Evolutionary conservation across 2,797 vertebrate species (phyloP), one percentile per base, ranked within the genome.

Genomic region (Neopelma chrysocephalum): DNA sequence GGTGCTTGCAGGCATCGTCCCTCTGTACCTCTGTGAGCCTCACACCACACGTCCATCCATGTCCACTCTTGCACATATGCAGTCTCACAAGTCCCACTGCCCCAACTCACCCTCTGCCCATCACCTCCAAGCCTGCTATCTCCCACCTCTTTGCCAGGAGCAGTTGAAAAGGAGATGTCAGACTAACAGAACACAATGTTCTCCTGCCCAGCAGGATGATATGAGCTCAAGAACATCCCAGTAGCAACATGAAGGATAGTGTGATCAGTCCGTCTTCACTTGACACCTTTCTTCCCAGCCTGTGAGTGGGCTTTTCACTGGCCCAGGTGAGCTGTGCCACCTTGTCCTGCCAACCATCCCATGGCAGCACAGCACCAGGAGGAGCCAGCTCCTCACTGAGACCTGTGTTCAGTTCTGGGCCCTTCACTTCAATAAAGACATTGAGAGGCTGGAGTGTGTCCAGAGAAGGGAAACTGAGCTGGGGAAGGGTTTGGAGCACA

Each of bases 21-120:
- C 29, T 32, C 60, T 3, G 0, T 11, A 53, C 43, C 45, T 50
- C 29, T 38, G 4, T 0, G 2, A 57, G 64, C 57, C 65, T 56
- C 21, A 51, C 6, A 26, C 47, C 54, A 42, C 50, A 11, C 1
- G 0, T 4, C 53, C 45, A 29, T 4, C 53, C n/a, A 15, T 7
- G 3, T 17, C n/a, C 32, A 32, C 42, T 29, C 29, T 3, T 2
- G 13, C 32, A 27, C 1, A 23, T 0, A 0, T 8, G 26, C 15
- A 13, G 38, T 10, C 53, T 29, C 45, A 54, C 1, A 1, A 1
- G 53, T 29, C 83, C 36, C 40, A 0, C 2, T 22, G 70, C 34
- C 50, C 16, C 3, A 32, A 36, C 13, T 26, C 40, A 11, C 8
- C 42, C 42, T 27, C n/a, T 27, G 38, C 42, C 65, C 38, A 31